Evolutionary conservation across 1,140 invertebrate genomes (phyloP).

Genomic region (Neelides sp.): DNA sequence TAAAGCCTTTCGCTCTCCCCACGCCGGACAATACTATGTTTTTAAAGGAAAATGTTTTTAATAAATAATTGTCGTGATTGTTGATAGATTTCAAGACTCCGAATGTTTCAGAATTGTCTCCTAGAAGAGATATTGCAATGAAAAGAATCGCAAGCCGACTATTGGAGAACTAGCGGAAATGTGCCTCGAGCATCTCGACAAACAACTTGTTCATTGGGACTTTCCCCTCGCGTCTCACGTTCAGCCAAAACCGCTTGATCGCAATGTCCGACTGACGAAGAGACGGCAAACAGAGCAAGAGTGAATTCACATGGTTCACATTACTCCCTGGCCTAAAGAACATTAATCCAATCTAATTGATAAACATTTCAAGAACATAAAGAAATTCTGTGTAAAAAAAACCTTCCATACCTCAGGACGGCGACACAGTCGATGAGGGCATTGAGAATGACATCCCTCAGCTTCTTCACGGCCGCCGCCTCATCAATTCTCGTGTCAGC

Average conservation of each 20-base stretch:
- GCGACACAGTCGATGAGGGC: constrained; percentile 74
- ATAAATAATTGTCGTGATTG: too few species aligned
- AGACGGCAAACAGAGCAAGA: constrained; percentile 75
- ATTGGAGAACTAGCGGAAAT: too few species aligned
- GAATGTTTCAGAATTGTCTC: too few species aligned
- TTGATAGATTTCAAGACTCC: too few species aligned
- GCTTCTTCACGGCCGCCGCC: constrained; percentile 62
- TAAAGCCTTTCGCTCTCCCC: too few species aligned
- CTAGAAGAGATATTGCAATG: too few species aligned
- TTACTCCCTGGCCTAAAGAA: constrained; percentile 50
- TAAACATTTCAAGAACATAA: neutral
- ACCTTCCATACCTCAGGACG: constrained; percentile 48
- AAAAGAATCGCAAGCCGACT: too few species aligned
- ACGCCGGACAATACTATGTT: too few species aligned
- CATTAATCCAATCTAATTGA: constrained; percentile 8
- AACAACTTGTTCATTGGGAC: constrained; percentile 94
- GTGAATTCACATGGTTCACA: constrained; percentile 60
- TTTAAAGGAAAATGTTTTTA: too few species aligned
- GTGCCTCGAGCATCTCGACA: constrained; percentile 86
- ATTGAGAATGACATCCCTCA: constrained; percentile 72
- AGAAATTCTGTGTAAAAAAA: neutral
- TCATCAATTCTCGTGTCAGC: constrained; percentile 80
- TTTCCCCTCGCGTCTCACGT: constrained; percentile 70
- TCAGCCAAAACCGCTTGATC: constrained; percentile 78
- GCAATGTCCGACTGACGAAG: constrained; percentile 77